These are phyloP conservation scores for Drosophila limbata DNA, from an alignment of 2,888 invertebrate species.

Conservation along the genomic window DNA sequence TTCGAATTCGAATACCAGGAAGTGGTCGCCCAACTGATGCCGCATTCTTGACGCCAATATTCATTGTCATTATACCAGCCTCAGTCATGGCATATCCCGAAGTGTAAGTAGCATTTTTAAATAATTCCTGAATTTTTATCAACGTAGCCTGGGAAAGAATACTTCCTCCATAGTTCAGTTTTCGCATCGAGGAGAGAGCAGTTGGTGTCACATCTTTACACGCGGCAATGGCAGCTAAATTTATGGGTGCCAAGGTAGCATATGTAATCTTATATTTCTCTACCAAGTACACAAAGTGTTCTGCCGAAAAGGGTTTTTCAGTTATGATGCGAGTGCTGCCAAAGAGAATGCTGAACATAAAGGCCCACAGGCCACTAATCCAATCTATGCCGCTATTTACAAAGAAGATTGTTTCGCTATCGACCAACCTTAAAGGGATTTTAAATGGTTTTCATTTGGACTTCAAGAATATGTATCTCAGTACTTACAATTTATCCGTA, in stretches of 20 bases:
- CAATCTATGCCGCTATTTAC: constrained; percentile 71
- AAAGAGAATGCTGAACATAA: constrained; percentile 45
- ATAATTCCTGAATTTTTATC: constrained; percentile 32
- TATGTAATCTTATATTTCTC: constrained; percentile 65
- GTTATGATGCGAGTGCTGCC: constrained; percentile 73
- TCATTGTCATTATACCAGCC: constrained; percentile 48
- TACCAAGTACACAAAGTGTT: constrained; percentile 64
- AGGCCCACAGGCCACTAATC: constrained; percentile 61
- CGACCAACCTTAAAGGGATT: constrained; percentile 33
- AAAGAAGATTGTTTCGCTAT: constrained; percentile 52
- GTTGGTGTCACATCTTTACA: constrained; percentile 50
- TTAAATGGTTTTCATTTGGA: no score
- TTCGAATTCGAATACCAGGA: constrained; percentile 60
- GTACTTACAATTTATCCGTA: constrained; percentile 52
- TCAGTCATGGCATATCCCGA: constrained; percentile 69
- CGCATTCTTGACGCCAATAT: constrained; percentile 40
- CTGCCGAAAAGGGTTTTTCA: constrained; percentile 57
- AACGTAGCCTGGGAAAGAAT: constrained; percentile 33
- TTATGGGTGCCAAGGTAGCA: constrained; percentile 61
- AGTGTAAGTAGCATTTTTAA: constrained; percentile 43
- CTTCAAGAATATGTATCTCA: neutral
- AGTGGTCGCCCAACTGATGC: constrained; percentile 65
- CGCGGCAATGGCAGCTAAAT: constrained; percentile 55
- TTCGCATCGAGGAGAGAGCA: constrained; percentile 38
- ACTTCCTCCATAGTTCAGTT: constrained; percentile 62